phyloP scores from a whole-genome alignment of 2,888 invertebrate genomes.

The Drosophila austrosaltans region DNA sequence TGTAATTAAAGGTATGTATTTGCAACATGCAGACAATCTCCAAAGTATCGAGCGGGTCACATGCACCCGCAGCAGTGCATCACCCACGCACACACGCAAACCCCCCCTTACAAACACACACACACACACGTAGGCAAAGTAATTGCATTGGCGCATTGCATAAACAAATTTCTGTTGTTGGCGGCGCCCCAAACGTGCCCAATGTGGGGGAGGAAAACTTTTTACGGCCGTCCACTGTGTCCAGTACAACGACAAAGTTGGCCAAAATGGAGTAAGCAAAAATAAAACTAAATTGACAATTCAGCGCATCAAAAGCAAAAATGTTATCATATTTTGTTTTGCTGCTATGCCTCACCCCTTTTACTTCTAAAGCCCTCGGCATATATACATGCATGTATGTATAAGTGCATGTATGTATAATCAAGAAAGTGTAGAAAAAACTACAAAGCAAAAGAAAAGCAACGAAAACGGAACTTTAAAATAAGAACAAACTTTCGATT shows the following conservation, averaged over 20 bases:
- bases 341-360: too few species aligned
- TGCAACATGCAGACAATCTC: conserved; percentile 23
- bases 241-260: neutral
- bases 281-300: neutral
- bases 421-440: conserved; percentile 25
- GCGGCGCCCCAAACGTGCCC: conserved; percentile 16
- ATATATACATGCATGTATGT: too few species aligned
- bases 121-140: conserved; percentile 10
- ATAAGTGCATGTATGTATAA: too few species aligned
- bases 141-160: conserved; percentile 47
- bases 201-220: conserved; percentile 23
- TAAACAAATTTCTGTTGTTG: conserved; percentile 30
- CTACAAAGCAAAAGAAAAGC: conserved; percentile 17
- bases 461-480: conserved; percentile 23
- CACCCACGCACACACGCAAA: neutral
- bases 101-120: neutral
- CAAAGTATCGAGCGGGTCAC: conserved; percentile 14
- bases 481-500: conserved; percentile 55
- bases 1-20: neutral
- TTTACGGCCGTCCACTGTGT: neutral
- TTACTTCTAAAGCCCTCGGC: too few species aligned
- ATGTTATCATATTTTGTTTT: conserved; percentile 11
- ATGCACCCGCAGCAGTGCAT: conserved; percentile 15
- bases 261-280: neutral
- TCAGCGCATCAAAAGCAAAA: neutral